Evolutionary conservation across 2,888 invertebrate species (phyloP), one percentile per base, ranked within the genome.

Genomic region (Scaptodrosophila latifasciaeformis): DNA sequence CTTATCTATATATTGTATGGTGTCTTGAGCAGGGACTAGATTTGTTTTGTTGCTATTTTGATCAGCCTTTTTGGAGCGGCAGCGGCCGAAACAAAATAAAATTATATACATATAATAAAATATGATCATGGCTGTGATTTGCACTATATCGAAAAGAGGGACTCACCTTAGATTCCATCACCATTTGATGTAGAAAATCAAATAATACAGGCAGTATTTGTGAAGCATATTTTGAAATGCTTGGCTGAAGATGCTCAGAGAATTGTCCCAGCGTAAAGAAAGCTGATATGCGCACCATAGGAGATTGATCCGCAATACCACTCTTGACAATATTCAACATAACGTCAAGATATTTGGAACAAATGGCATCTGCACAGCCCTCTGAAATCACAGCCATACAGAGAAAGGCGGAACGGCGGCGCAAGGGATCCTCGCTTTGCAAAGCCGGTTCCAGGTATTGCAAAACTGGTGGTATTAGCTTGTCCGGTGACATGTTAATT

Each of bases 231-330:
- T 91, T 89, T 62, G 91, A 91, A 56, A 94, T 93, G 62, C 93
- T 92, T 2, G 94, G 94, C 88, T 92, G 93, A 43, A 94, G 86
- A 86, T 91, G 90, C 83, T 94, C 94, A 0, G 93, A 91, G 85
- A 93, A 94, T 83, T 94, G 93, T 0, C 93, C 94, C 2, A 94
- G 87, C 0, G 93, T 92, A 86, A 92, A 94, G 42, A 94, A 89
- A 0, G 93, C 93, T 1, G 92, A 91, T 83, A 92, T 92, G 44
- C 92, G 88, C 3, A 94, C 93, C 6, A 90, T 87, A 0, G 89
- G 87, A 55, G 89, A 88, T 0, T 88, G 85, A 84, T 92, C 91
- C 30, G 88, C 88, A 43, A 94, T 91, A 15, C 93, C 94, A 52
- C 89, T 88, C 80, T 91, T 91, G 10, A 93, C 90, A 66, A 91